Percentiles rank a stretch among this genome's conserved stretches.
Conservation (phyloP, 2,888 invertebrate species). For the Drosophila nigritarsus region DNA sequence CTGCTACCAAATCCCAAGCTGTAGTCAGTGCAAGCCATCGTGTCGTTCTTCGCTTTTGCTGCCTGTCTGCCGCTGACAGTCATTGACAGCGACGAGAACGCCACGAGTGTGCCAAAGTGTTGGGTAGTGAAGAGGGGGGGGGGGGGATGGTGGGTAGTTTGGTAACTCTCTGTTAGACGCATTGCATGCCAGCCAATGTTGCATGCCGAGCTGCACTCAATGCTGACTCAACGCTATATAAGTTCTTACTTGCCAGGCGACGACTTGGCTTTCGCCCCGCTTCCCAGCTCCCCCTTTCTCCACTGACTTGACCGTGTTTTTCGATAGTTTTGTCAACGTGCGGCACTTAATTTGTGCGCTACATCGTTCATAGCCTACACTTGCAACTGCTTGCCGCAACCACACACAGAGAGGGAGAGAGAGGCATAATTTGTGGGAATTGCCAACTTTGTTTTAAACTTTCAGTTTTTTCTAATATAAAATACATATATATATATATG, state of each 20-base stretch:
- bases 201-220: constrained; percentile 72
- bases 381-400: neutral
- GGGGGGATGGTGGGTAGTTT: neutral
- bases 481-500: neutral
- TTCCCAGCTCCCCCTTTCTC: neutral
- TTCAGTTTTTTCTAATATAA: neutral
- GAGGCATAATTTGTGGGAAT: neutral
- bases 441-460: neutral
- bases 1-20: constrained; percentile 15
- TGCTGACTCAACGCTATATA: constrained; percentile 72
- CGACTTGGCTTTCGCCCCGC: constrained; percentile 11
- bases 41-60: constrained; percentile 66
- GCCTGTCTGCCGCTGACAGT: constrained; percentile 70
- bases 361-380: constrained; percentile 33
- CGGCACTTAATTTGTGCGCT: constrained; percentile 42
- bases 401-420: neutral
- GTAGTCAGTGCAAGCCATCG: constrained; percentile 41
- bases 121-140: neutral
- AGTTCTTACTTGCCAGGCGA: constrained; percentile 66
- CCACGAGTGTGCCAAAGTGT: neutral
- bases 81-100: constrained; percentile 63
- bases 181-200: constrained; percentile 70
- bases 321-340: constrained; percentile 33
- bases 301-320: constrained; percentile 28
- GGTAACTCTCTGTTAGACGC: constrained; percentile 29